phyloP scores from a whole-genome alignment of 2,888 invertebrate genomes.

The Xanthia togata region DNA sequence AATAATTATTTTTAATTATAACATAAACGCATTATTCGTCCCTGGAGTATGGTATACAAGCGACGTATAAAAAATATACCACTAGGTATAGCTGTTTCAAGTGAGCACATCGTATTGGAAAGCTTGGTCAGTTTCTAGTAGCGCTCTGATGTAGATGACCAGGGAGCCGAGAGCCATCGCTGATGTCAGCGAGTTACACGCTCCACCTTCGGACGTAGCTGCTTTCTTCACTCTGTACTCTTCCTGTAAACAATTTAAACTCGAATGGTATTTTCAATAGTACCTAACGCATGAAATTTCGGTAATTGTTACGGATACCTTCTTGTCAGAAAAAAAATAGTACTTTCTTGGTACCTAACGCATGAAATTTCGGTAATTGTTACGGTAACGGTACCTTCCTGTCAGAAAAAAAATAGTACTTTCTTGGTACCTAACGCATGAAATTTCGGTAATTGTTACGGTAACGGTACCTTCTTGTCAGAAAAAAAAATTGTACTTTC shows the following conservation, averaged over 20 bases:
- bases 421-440: too few relatives aligned
- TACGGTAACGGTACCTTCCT: not conserved
- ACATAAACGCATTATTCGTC: not conserved
- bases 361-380: too few relatives aligned
- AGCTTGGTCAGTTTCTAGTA: conserved; percentile 86
- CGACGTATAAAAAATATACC: conserved; percentile 1
- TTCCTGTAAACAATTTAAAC: conserved; percentile 73
- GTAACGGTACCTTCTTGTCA: too few relatives aligned
- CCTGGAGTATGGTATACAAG: conserved; percentile 20
- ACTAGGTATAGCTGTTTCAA: conserved; percentile 57
- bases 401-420: too few relatives aligned
- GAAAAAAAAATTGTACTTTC: too few relatives aligned
- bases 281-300: not conserved
- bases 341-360: too few relatives aligned
- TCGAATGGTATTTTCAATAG: not conserved
- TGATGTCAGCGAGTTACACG: conserved; percentile 86
- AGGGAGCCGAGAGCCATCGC: conserved; percentile 86
- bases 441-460: too few relatives aligned
- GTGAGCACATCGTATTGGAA: conserved; percentile 86
- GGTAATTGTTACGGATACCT: not conserved
- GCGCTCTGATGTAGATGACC: conserved; percentile 82
- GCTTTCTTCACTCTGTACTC: conserved; percentile 85
- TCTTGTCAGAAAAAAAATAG: too few relatives aligned
- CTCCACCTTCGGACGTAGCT: conserved; percentile 82
- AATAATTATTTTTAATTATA: conserved; percentile 30